Evolutionary conservation across 2,113 vertebrate species (phyloP).

Genomic region (Empidonax alnorum): DNA sequence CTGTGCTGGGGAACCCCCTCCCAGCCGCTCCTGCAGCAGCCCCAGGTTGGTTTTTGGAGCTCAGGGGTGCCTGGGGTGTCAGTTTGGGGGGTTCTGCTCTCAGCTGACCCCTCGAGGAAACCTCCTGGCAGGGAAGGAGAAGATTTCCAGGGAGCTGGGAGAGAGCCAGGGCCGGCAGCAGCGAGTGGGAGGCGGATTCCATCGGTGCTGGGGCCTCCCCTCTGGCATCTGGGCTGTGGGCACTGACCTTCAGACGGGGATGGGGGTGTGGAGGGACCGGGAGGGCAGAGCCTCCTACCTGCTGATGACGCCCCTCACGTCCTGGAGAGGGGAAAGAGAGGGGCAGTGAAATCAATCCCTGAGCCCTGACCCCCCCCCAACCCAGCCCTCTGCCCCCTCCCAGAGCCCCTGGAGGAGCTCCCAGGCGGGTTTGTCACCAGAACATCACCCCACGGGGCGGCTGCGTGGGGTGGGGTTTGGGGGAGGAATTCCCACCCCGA

Average conservation of each 20-base stretch:
- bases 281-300: neutral
- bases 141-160: neutral
- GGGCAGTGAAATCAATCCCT: rapidly evolving
- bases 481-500: neutral
- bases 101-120: neutral
- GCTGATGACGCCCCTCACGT: neutral
- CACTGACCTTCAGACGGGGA: neutral
- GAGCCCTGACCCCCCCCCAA: neutral
- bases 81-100: neutral
- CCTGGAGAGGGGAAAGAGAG: slow-evolving; percentile 1
- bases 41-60: neutral
- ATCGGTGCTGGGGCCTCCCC: rapidly evolving
- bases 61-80: rapidly evolving
- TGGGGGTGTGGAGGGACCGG: rapidly evolving
- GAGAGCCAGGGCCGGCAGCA: neutral
- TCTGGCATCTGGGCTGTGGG: neutral
- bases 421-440: neutral
- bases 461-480: no score
- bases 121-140: neutral
- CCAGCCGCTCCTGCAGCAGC: neutral
- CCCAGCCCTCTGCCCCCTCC: no score
- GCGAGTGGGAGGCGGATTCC: neutral
- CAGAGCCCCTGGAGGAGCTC: neutral
- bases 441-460: no score
- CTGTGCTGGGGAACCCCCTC: no score